These are phyloP conservation scores for Lagenorhynchus albirostris DNA, from an alignment of 2,113 vertebrate species.

Conservation along the genomic window DNA sequence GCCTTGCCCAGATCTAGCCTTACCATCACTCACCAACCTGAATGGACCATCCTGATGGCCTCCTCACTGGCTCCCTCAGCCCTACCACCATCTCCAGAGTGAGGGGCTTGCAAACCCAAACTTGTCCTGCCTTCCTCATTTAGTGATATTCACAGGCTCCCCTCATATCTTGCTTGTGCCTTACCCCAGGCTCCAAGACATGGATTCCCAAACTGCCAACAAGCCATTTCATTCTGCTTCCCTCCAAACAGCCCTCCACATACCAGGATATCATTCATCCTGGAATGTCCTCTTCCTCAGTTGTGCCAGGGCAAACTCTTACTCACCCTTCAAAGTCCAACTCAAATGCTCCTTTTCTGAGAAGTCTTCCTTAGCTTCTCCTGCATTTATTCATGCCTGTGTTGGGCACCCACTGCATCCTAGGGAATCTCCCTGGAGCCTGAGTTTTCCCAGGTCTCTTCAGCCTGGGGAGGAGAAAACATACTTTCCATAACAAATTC, in stretches of 20 bases:
- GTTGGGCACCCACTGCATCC: background rate
- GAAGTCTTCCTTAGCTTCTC: background rate
- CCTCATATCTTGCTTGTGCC: background rate
- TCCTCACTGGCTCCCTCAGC: background rate
- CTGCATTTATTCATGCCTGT: background rate
- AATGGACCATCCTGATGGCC: background rate
- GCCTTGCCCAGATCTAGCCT: background rate
- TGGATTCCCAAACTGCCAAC: background rate
- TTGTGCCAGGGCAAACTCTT: background rate
- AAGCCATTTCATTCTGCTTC: background rate
- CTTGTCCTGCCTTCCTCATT: background rate
- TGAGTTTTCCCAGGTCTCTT: background rate
- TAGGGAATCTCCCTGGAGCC: background rate
- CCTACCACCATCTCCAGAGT: background rate
- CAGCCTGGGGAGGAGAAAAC: background rate
- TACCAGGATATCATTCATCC: background rate
- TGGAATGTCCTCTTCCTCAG: background rate
- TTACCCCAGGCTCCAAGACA: background rate
- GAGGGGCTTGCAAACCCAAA: background rate
- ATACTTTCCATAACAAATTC: background rate
- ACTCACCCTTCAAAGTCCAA: background rate
- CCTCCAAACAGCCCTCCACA: background rate
- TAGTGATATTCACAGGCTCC: background rate
- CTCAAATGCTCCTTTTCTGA: background rate
- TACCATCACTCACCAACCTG: background rate